phyloP scores from a whole-genome alignment of 2,113 vertebrate genomes.

The Eulacestoma nigropectus region DNA sequence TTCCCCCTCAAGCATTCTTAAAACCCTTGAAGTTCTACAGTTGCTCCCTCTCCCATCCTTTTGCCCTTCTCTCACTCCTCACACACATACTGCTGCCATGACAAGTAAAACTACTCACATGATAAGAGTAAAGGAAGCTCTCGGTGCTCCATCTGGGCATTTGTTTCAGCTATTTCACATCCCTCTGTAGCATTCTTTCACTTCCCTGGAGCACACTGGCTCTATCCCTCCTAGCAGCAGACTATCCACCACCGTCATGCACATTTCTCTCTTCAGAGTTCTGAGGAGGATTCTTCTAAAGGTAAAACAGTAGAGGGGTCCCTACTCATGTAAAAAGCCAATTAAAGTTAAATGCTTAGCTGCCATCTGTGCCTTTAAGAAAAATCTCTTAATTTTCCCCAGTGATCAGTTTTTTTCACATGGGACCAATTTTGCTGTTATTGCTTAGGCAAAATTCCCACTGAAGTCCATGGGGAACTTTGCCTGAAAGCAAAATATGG shows the following conservation, averaged over 20 bases:
- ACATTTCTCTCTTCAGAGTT: background rate
- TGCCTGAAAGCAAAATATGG: constrained; percentile 18
- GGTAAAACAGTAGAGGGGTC: constrained; percentile 27
- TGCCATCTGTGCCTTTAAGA: constrained; percentile 60
- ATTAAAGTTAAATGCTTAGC: constrained; percentile 47
- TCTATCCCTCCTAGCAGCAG: background rate
- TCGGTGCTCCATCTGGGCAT: background rate
- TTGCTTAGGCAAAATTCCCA: constrained; percentile 53
- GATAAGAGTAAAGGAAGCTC: background rate
- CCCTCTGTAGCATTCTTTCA: background rate
- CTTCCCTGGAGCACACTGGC: background rate
- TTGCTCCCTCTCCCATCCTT: background rate
- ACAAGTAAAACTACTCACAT: background rate
- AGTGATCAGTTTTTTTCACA: constrained; percentile 29
- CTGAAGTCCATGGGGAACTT: constrained; percentile 25
- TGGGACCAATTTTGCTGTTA: constrained; percentile 58
- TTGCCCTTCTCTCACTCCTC: background rate
- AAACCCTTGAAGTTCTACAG: background rate
- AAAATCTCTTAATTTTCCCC: constrained; percentile 44
- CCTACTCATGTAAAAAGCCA: constrained; percentile 34
- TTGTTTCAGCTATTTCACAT: background rate
- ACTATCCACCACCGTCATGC: accelerated
- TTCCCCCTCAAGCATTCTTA: background rate
- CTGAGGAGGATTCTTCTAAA: background rate
- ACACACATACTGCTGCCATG: background rate